Base-by-base conservation (phyloP, 2,888 invertebrate species). In the Thumatha senex region DNA sequence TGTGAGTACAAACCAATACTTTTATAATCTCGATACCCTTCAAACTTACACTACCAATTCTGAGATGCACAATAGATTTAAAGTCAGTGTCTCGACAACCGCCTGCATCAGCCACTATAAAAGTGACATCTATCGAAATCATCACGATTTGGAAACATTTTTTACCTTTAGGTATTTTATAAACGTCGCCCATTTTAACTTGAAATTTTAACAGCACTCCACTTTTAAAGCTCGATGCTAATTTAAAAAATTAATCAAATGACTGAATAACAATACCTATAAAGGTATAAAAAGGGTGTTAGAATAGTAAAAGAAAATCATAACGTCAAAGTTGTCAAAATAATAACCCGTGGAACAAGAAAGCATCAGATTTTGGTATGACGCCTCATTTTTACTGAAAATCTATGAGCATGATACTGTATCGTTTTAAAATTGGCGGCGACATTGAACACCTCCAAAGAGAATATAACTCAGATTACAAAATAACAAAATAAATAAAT, bases 321-420 rank as follows among this genome's bases (percentile, higher is more conserved):
- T 89, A 79, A 85, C 87, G 87, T 89, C 85, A 87, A 86, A 77
- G 71, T 76, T 86, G 89, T 85, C 88, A 88, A 82, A 86, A 83
- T 74, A 77, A 73, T 74, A 79, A 63, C 70, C 73, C 65, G 61
- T 58, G 61, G 72, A 87, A 87, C 82, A 87, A 84, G 64, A 67
- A 75, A 82, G 68, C 71, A 80, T 80, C 80, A 70, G 52, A 50
- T 53, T 65, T 60, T 52, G 62, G 70, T 66, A 51, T 54, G 63
- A 58, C 51, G 63, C 70, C 68, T 70, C 63, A 11, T 44, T 45
- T 35, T 36, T 29, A n/a, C 7, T 14, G 30, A 36, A 67, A 80
- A 88, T 86, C 87, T 82, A 86, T 83, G 75, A 66, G 54, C 54
- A 40, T 18, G 12, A 38, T 24, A n/a, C 2, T n/a, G 14, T 12